Evolutionary conservation across 2,797 vertebrate genomes (phyloP), one percentile per base, ranked within the genome.

Genomic region (Siniperca undulata): DNA sequence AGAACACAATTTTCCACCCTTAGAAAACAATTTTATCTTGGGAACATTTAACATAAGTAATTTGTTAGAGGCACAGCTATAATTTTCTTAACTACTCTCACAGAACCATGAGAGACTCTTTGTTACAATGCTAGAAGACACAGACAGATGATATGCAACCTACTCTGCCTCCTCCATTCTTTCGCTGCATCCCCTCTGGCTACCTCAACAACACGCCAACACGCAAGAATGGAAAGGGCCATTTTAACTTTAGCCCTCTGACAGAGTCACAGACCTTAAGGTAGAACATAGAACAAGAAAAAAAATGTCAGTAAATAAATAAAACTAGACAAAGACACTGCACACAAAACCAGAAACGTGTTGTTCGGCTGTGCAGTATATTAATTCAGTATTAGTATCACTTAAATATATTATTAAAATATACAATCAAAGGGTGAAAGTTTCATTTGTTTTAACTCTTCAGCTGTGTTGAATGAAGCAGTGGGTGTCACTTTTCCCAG

Each of bases 41-140:
- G 78, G 78, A 86, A 74, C 78, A 44, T 91, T 86, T 90, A 77
- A 92, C 85, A 60, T 87, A 61, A 89, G 80, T 88, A 69, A 92
- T 88, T 91, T 93, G 86, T 93, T 90, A 88, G 75, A 93, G 83
- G 86, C 80, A 78, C 78, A 65, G 80, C 86, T 87, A 87, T 90
- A 86, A 92, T 94, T 93, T 94, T 87, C 86, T 83, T 89, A 93
- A 93, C 86, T 91, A 88, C 86, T 90, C 88, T 88, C 86, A 87
- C 82, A 90, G 85, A 91, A 90, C 74, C 72, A 77, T 70, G 82
- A 87, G 86, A 91, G 84, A 80, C 67, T 86, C 75, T 91, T 91
- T 94, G 87, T 88, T 92, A 88, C 79, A 89, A 79, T 74, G 86
- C 79, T 85, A 77, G 77, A 91, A 90, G 87, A 92, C 90, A 86